Evolutionary conservation across 1,140 invertebrate species (phyloP).

Genomic region (Zaprionus africanus): DNA sequence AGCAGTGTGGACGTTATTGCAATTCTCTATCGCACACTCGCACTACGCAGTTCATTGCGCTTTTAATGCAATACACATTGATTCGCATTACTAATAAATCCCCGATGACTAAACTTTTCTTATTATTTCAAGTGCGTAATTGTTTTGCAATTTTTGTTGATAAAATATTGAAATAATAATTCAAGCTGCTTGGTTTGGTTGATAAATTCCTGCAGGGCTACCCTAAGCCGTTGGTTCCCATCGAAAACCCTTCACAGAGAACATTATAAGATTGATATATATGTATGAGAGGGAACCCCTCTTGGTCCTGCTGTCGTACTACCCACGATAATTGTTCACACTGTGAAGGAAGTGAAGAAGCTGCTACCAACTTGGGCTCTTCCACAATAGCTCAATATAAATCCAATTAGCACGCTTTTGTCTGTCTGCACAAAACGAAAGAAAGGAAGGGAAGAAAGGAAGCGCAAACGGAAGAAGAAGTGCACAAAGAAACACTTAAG

Average conservation of each 20-base stretch:
- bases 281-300: neutral
- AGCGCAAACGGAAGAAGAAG: constrained; percentile 33
- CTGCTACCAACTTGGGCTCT: constrained; percentile 49
- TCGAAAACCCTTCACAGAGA: neutral
- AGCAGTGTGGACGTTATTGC: neutral
- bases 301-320: neutral
- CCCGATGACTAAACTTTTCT: neutral
- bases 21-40: neutral
- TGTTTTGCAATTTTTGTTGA: neutral
- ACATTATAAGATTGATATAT: neutral
- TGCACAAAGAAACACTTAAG: constrained; percentile 64
- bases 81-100: neutral
- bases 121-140: neutral
- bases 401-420: constrained; percentile 81
- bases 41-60: neutral
- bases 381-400: constrained; percentile 63
- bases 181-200: neutral
- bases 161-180: neutral
- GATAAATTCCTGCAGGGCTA: neutral
- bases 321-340: constrained; percentile 49
- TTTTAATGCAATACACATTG: neutral
- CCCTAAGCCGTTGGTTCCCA: constrained; percentile 29
- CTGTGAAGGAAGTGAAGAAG: constrained; percentile 22
- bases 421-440: constrained; percentile 37
- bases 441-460: constrained; percentile 47